A percentile compares a stretch with the other conserved stretches of the same genome.
phyloP scores from a whole-genome alignment of 2,888 invertebrate genomes.

The Spatulosminthurus flaviceps region DNA sequence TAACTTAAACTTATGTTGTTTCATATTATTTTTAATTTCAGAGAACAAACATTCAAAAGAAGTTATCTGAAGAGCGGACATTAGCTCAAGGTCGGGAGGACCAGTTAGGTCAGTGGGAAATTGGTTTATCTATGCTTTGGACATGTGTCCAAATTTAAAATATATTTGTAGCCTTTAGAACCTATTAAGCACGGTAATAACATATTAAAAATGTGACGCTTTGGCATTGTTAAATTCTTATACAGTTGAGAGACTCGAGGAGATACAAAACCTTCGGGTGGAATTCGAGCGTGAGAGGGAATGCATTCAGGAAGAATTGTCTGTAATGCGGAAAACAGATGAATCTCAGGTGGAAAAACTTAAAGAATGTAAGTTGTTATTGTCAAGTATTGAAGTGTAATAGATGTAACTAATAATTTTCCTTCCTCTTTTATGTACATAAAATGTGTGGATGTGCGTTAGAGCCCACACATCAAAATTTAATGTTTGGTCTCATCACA shows the following conservation, averaged over 20 bases:
- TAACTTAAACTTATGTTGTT: neutral
- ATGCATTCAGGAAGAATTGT: conserved; percentile 36
- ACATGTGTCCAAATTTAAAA: neutral
- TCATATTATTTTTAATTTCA: conserved; percentile 22
- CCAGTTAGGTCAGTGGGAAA: conserved; percentile 31
- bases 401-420: neutral
- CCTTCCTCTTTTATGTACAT: neutral
- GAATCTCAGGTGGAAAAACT: conserved; percentile 43
- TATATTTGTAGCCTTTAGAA: no score
- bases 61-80: neutral
- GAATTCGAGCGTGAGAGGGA: conserved; percentile 43
- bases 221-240: neutral
- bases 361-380: conserved; percentile 35
- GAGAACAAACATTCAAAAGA: conserved; percentile 27
- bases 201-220: no score
- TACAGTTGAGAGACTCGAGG: conserved; percentile 29
- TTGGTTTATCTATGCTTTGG: neutral
- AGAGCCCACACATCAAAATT: conserved; percentile 23
- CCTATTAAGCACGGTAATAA: no score
- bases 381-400: neutral
- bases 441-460: neutral
- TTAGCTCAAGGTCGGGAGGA: conserved; percentile 22
- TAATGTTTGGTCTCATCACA: neutral
- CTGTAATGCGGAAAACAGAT: conserved; percentile 39
- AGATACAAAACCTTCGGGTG: conserved; percentile 42